phyloP scores from a whole-genome alignment of 2,888 invertebrate genomes.

The Argynnis bischoffii region DNA sequence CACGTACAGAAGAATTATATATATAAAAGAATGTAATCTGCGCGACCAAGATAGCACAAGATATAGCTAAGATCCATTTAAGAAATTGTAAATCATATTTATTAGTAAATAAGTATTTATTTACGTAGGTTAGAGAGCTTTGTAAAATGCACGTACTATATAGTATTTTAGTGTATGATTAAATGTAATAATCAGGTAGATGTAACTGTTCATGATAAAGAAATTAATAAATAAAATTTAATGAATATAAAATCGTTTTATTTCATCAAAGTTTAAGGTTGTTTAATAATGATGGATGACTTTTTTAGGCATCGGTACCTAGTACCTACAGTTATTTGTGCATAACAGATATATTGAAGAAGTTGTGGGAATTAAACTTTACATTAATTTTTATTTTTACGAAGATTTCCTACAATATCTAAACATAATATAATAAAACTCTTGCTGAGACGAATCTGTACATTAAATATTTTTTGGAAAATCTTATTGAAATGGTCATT shows the following conservation, averaged over 20 bases:
- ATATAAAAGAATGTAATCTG: neutral
- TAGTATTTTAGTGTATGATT: constrained; percentile 28
- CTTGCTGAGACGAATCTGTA: too few species aligned
- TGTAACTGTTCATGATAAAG: constrained; percentile 51
- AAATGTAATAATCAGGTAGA: constrained; percentile 32
- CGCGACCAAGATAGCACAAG: constrained; percentile 18
- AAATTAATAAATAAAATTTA: constrained; percentile 40
- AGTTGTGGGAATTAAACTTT: too few species aligned
- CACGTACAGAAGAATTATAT: too few species aligned
- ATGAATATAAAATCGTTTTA: constrained; percentile 15
- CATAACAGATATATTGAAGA: too few species aligned
- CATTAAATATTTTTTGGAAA: too few species aligned
- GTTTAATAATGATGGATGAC: too few species aligned
- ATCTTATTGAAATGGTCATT: too few species aligned
- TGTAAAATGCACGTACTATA: constrained; percentile 26
- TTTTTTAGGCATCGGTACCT: too few species aligned
- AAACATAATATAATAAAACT: too few species aligned
- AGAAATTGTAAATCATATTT: constrained; percentile 23
- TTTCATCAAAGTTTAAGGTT: neutral
- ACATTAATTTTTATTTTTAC: too few species aligned
- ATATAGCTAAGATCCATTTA: constrained; percentile 17
- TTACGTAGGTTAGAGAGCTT: constrained; percentile 25
- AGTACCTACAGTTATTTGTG: too few species aligned
- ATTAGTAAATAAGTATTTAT: constrained; percentile 16
- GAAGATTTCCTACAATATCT: too few species aligned